Base-by-base conservation (phyloP, 2,888 invertebrate genomes). In the Empis stercorea region DNA sequence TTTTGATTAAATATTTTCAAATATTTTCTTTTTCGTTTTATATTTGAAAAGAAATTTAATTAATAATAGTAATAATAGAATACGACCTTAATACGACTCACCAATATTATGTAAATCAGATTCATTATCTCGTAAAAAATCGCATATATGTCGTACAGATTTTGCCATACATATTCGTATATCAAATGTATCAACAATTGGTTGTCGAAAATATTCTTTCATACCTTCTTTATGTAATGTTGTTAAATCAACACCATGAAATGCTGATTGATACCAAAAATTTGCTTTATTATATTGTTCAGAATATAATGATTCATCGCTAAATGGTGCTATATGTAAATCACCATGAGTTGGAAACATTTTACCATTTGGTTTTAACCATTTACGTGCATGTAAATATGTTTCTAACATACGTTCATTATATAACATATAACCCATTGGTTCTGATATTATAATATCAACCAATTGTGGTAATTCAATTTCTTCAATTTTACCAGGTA, bases 341-440 rank as follows among this genome's bases (percentile, higher is more conserved):
- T 97, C 96, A 45, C 96, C 97, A 65, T 91, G 80, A 1, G 93
- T 87, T 2, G 97, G 99, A 70, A 89, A 99, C 97, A 99, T 97
- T 72, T 89, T 88, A 47, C 95, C 95, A 48, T 76, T 78, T 17
- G 88, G 87, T 68, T 85, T 85, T 36, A 97, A 75, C 93, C 96
- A 99, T 67, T 97, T 97, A 63, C 97, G 93, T 4, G 97, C 96
- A 74, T 97, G 97, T 51, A 99, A 74, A 73, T 93, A 99, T 1
- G 95, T 95, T 73, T 99, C 99, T 56, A 99, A 74, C 99, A 99
- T 99, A 53, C 97, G 77, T 69, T 99, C 97, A 72, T 99, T 99
- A 69, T 95, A 95, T 48, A 99, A 73, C 97, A 99, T 97, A 67
- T 99, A 99, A n/a, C 97, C 97, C 97, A 99, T 99, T 0, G 97